Conservation (phyloP, 2,797 vertebrate genomes). For the Girardinus metallicus region DNA sequence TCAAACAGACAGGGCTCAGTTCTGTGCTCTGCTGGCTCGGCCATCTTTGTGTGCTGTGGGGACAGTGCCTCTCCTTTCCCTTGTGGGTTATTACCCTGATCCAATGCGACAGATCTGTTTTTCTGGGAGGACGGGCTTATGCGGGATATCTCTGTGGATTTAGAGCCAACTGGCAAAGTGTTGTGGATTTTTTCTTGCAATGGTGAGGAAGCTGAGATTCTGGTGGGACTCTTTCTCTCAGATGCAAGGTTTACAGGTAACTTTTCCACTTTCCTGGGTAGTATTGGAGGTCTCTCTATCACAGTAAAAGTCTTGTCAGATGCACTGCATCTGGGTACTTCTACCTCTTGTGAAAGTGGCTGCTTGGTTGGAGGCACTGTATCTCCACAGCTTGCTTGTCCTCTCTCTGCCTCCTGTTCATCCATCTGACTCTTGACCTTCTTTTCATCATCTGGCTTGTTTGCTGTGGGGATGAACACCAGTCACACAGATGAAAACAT, state of each 20-base stretch:
- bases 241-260: slow-evolving; percentile 14
- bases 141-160: slow-evolving; percentile 15
- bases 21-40: slow-evolving; percentile 84
- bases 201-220: slow-evolving; percentile 31
- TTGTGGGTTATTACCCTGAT: slow-evolving; percentile 51
- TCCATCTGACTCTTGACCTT: slow-evolving; percentile 45
- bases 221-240: slow-evolving; percentile 34
- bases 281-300: slow-evolving; percentile 23
- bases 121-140: slow-evolving; percentile 17
- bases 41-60: slow-evolving; percentile 71
- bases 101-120: slow-evolving; percentile 37
- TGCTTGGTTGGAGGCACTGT: slow-evolving; percentile 34
- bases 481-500: not conserved
- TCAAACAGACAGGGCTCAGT: slow-evolving; percentile 61
- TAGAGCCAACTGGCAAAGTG: slow-evolving; percentile 19
- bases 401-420: slow-evolving; percentile 32
- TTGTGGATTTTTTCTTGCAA: slow-evolving; percentile 34
- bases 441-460: slow-evolving; percentile 13
- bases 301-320: slow-evolving; percentile 11
- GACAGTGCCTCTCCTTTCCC: slow-evolving; percentile 50
- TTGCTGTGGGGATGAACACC: slow-evolving; percentile 30
- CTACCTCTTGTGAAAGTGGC: slow-evolving; percentile 13
- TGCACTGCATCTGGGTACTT: slow-evolving; percentile 9
- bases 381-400: slow-evolving; percentile 22
- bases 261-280: slow-evolving; percentile 20